A percentile compares a stretch with the other conserved stretches of the same genome.
phyloP scores from a whole-genome alignment of 2,113 vertebrate genomes.

The Oxyruncus cristatus region DNA sequence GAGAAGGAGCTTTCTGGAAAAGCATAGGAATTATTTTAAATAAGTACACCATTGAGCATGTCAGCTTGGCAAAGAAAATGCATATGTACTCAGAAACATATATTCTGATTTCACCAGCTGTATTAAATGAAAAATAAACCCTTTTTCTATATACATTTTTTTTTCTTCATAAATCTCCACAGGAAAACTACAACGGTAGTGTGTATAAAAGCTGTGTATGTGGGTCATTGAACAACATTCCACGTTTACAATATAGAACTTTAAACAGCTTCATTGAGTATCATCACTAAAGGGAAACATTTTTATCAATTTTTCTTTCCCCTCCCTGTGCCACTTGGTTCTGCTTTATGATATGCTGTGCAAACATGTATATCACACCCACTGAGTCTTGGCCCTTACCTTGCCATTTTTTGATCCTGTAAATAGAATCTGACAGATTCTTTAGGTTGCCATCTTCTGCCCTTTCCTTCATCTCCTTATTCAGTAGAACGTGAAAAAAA shows the following conservation, averaged over 20 bases:
- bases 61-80: neutral
- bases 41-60: neutral
- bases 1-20: neutral
- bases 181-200: neutral
- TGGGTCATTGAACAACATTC: neutral
- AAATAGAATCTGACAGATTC: neutral
- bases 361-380: neutral
- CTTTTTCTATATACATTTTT: neutral
- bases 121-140: neutral
- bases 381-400: neutral
- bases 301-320: neutral
- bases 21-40: neutral
- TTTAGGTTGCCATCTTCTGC: neutral
- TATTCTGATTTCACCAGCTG: neutral
- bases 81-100: neutral
- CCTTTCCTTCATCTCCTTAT: neutral
- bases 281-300: neutral
- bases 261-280: neutral
- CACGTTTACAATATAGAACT: neutral
- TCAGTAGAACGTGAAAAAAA: neutral
- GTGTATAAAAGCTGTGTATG: neutral
- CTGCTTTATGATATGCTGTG: neutral
- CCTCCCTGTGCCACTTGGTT: accelerated
- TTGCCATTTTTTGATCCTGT: neutral
- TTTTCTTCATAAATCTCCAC: neutral